These are phyloP conservation scores for Chelonus insularis DNA, from an alignment of 1,140 invertebrate genomes.

Conservation along the genomic window DNA sequence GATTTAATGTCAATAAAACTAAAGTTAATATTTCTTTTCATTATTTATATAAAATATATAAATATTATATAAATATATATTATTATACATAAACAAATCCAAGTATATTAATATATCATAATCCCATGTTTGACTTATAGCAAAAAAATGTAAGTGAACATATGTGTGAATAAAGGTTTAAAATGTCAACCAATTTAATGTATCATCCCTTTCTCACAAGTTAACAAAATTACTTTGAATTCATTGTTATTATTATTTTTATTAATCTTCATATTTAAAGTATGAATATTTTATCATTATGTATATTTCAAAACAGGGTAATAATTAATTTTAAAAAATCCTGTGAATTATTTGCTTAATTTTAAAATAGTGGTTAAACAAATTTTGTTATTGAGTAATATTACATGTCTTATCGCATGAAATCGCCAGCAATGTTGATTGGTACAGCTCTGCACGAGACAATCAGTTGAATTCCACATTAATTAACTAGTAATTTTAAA, in stretches of 20 bases:
- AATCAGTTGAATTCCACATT: background rate
- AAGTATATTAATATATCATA: conserved; percentile 51
- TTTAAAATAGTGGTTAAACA: too few relatives aligned
- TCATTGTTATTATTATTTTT: too few relatives aligned
- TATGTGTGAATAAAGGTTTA: conserved; percentile 62
- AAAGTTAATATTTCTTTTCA: conserved; percentile 35
- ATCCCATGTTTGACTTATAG: conserved; percentile 59
- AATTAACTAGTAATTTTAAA: background rate
- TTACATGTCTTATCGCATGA: conserved; percentile 25
- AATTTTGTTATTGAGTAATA: conserved; percentile 5
- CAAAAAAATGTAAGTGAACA: conserved; percentile 58
- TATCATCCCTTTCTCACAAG: too few relatives aligned
- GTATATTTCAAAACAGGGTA: too few relatives aligned
- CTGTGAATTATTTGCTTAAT: too few relatives aligned
- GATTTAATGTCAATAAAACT: conserved; percentile 40
- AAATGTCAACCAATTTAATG: conserved; percentile 50
- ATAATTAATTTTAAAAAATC: too few relatives aligned
- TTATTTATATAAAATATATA: conserved; percentile 32
- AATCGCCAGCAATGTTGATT: conserved; percentile 26
- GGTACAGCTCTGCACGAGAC: conserved; percentile 30
- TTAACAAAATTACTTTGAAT: too few relatives aligned
- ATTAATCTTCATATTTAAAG: too few relatives aligned
- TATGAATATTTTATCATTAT: too few relatives aligned
- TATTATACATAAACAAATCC: too few relatives aligned
- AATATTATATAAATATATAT: conserved; percentile 40